Base-by-base conservation (phyloP, 35 echinoderm and acorn worm genomes). In the Lytechinus pictus region DNA sequence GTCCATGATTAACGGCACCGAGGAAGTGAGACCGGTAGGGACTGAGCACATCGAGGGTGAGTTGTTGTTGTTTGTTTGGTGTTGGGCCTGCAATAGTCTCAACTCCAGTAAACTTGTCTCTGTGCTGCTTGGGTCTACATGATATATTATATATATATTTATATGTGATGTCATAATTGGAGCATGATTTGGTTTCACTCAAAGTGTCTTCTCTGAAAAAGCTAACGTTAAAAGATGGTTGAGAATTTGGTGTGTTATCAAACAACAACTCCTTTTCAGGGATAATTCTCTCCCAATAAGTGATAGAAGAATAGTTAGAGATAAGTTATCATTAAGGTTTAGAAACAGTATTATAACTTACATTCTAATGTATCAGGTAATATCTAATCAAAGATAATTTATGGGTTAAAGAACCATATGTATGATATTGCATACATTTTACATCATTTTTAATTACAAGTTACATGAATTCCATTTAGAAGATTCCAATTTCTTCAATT, bases 41-140 rank as follows among this genome's bases (percentile, higher is more conserved):
- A 93, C 11, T 54, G 92, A 93, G 92, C 92, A 93, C 29, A 93
- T 93, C 92, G 92, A 55, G 92, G 92, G 92, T 27, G 92, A 93
- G 92, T 93, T 93, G 92, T 54, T 93, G 92, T 93, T 93, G 92
- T 93, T 93, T 93, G 92, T 93, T 79, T 79, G 92, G 9, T 93
- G 92, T 93, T 93, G 92, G 52, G 92, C 92, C 92, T 93, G 92
- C 92, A 93, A 93, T 93, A 93, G 28, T 93, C 92, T 93, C 92
- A 93, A 55, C 92, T 93, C 92, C 92, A 93, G 92, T 93, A 93
- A 55, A 93, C 92, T 93, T 33, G 92, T 54, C 21, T 93, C 92
- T 55, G 92, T 93, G 54, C 52, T 93, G 92, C 53, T 93, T 13
- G 92, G 92, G 92, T 93, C 92, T 93, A 93, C 24, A 57, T 44